Evolutionary conservation across 2,797 vertebrate species (phyloP), one percentile per base, ranked within the genome.

Genomic region (Crenuchus spilurus): DNA sequence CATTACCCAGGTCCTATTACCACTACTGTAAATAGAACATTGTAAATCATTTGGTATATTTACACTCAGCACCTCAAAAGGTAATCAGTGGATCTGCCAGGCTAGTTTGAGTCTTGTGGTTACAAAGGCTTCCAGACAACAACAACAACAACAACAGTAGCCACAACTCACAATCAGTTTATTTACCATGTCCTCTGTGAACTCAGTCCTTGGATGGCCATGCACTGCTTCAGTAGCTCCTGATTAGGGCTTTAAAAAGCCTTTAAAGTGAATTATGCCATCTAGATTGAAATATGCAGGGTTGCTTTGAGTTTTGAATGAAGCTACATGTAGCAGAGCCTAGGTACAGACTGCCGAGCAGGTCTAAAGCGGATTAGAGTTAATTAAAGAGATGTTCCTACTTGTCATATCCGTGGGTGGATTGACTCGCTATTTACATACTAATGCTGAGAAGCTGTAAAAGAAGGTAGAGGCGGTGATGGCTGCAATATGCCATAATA

Each of bases 391-490:
- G 82, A 87, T 87, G 86, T 88, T 87, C 83, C 84, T 83, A 81
- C 84, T 87, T 89, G 88, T 88, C 88, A 82, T 89, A 88, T 87
- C 84, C 85, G 82, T 42, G 7, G 88, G 81, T 33, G 7, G 87
- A 80, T 89, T 91, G 89, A 87, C 85, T 88, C 88, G 90, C 87
- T 90, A 90, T 93, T 93, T 93, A 89, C 90, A 91, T 93, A 92
- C 89, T 92, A 91, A 92, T 93, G 84, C 69, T 46, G 78, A 88
- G 77, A 79, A 84, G 86, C 81, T 85, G 74, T 69, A 83, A 61
- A 76, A 86, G 85, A 83, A 82, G 49, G 74, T 77, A 78, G 77
- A 75, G 81, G 61, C 54, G 87, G 84, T 85, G 88, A 88, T 85
- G 78, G 83, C 57, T 0, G 77, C 79, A 83, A 83, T 86, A 78